Conservation (phyloP, 1,140 invertebrate genomes). For the Wasmannia auropunctata region DNA sequence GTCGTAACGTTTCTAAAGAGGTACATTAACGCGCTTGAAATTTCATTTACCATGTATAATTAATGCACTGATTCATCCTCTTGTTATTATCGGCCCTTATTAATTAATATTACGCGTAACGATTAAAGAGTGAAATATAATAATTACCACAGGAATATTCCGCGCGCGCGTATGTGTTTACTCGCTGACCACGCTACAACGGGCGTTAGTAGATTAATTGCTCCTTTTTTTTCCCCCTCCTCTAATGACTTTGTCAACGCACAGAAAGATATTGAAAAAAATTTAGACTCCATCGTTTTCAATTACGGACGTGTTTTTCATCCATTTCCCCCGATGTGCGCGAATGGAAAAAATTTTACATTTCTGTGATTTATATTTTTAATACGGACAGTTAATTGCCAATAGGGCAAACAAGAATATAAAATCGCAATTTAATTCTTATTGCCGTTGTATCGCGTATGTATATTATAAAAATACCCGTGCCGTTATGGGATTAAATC, state of each 20-base stretch:
- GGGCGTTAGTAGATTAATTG: neutral
- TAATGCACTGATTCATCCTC: slow-evolving; percentile 9
- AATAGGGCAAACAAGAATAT: neutral
- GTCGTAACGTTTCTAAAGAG: slow-evolving; percentile 28
- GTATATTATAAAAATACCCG: slow-evolving; percentile 28
- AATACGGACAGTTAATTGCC: slow-evolving; percentile 2
- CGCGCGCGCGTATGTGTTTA: neutral
- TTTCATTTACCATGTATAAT: slow-evolving; percentile 33
- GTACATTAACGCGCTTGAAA: slow-evolving; percentile 14
- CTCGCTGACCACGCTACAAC: neutral
- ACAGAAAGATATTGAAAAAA: neutral
- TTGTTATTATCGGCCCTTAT: neutral
- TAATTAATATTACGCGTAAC: slow-evolving; percentile 9
- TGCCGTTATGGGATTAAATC: slow-evolving; percentile 19
- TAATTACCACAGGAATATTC: neutral
- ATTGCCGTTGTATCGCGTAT: neutral
- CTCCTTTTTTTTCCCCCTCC: no score
- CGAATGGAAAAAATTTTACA: neutral
- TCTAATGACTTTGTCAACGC: neutral
- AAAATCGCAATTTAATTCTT: slow-evolving; percentile 27
- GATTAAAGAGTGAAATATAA: slow-evolving; percentile 3
- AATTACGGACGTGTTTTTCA: neutral
- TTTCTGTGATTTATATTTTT: slow-evolving; percentile 23
- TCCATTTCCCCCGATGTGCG: neutral
- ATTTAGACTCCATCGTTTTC: neutral